Conservation (phyloP, 2,888 invertebrate genomes). For the Hesperia comma region DNA sequence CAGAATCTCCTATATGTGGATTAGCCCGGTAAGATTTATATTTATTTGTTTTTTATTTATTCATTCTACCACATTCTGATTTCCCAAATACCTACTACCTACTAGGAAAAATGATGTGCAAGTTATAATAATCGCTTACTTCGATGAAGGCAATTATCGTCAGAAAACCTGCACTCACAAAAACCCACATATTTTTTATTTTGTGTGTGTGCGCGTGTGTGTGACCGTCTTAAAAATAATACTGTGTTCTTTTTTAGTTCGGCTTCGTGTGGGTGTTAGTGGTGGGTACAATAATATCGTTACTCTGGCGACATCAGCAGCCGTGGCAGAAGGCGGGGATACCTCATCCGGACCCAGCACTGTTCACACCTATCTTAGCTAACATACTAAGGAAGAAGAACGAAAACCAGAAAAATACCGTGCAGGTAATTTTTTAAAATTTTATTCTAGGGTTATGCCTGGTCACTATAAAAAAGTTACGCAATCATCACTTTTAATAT, state of each 20-base stretch:
- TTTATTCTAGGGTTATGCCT: background rate
- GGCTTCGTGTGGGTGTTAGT: slow-evolving; percentile 73
- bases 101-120: too few relatives aligned
- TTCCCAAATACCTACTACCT: too few relatives aligned
- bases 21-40: slow-evolving; percentile 75
- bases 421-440: slow-evolving; percentile 55
- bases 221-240: too few relatives aligned
- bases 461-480: too few relatives aligned
- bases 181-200: too few relatives aligned
- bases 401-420: slow-evolving; percentile 45
- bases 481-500: too few relatives aligned
- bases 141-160: too few relatives aligned
- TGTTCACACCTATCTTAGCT: slow-evolving; percentile 74
- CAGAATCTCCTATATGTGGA: slow-evolving; percentile 89
- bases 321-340: slow-evolving; percentile 67
- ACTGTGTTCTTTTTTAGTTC: slow-evolving; percentile 51
- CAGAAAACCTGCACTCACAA: too few relatives aligned
- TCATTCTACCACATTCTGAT: background rate
- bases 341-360: slow-evolving; percentile 66
- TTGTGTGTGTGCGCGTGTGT: too few relatives aligned
- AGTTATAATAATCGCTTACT: too few relatives aligned
- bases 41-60: background rate
- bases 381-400: slow-evolving; percentile 51
- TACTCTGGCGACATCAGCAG: slow-evolving; percentile 65
- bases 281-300: slow-evolving; percentile 63